A percentile compares a stretch with the other conserved stretches of the same genome.
Conservation (phyloP, 2,113 vertebrate species). For the Microtus oregoni region DNA sequence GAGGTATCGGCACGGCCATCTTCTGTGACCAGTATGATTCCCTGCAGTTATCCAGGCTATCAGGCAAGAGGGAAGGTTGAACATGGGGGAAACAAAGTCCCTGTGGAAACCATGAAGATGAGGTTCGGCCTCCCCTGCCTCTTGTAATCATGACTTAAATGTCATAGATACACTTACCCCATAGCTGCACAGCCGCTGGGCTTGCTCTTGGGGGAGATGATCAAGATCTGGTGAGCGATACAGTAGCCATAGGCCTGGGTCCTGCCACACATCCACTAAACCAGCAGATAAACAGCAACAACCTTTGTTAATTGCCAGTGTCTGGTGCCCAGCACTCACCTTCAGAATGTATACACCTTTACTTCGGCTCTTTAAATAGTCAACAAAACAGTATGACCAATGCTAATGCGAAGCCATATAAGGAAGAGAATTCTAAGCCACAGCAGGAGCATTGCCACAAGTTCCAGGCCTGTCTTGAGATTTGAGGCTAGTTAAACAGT, state of each 20-base stretch:
- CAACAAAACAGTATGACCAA: background rate
- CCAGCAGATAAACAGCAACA: background rate
- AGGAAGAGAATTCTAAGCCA: background rate
- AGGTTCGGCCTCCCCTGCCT: background rate
- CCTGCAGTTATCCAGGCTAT: background rate
- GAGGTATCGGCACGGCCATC: background rate
- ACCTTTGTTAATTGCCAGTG: background rate
- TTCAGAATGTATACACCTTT: background rate
- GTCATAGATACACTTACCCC: background rate
- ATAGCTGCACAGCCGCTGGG: background rate
- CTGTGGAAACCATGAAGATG: background rate
- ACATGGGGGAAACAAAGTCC: background rate
- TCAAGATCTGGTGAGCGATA: background rate
- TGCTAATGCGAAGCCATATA: background rate
- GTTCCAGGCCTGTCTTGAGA: background rate
- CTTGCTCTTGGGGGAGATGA: background rate
- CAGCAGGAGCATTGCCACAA: background rate
- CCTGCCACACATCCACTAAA: background rate
- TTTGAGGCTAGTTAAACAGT: background rate
- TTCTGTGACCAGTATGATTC: background rate
- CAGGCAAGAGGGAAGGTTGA: background rate
- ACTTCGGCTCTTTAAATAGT: background rate
- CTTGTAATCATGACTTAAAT: background rate
- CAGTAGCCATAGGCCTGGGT: background rate
- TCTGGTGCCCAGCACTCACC: background rate